Evolutionary conservation across 2,113 vertebrate species (phyloP).

Genomic region (Microcebus griseorufus): DNA sequence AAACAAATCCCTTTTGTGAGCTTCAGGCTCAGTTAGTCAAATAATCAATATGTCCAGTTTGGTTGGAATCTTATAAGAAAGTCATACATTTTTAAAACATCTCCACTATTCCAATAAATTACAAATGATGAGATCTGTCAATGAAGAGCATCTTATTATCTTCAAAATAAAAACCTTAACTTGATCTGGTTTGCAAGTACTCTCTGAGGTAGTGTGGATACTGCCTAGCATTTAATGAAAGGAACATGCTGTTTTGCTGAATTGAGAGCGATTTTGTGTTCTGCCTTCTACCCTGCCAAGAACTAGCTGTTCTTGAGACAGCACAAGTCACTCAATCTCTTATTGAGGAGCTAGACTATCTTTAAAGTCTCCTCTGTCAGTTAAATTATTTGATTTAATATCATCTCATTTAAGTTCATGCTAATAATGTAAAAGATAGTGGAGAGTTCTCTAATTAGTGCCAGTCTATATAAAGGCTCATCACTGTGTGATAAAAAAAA

Average conservation of each 20-base stretch:
- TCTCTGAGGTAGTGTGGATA: not conserved
- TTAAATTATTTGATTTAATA: slow-evolving; percentile 29
- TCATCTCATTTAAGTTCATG: not conserved
- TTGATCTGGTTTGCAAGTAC: not conserved
- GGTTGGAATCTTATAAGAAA: slow-evolving; percentile 6
- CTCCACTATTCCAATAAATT: not conserved
- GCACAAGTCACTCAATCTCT: not conserved
- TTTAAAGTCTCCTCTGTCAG: not conserved
- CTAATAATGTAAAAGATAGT: not conserved
- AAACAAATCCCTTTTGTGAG: not conserved
- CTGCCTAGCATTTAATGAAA: not conserved
- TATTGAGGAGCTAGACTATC: not conserved
- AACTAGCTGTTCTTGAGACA: not conserved
- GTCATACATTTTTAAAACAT: not conserved
- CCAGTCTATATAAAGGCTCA: not conserved
- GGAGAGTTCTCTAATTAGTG: not conserved
- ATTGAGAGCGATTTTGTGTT: not conserved
- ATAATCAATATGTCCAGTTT: not conserved
- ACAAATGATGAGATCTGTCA: not conserved
- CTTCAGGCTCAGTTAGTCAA: not conserved
- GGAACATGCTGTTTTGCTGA: not conserved
- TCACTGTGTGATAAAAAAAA: not conserved
- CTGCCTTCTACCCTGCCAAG: not conserved
- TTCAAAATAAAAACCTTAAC: not conserved
- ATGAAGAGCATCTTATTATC: not conserved